phyloP scores from a whole-genome alignment of 2,113 vertebrate species.

The Benitochromis conjunctus region DNA sequence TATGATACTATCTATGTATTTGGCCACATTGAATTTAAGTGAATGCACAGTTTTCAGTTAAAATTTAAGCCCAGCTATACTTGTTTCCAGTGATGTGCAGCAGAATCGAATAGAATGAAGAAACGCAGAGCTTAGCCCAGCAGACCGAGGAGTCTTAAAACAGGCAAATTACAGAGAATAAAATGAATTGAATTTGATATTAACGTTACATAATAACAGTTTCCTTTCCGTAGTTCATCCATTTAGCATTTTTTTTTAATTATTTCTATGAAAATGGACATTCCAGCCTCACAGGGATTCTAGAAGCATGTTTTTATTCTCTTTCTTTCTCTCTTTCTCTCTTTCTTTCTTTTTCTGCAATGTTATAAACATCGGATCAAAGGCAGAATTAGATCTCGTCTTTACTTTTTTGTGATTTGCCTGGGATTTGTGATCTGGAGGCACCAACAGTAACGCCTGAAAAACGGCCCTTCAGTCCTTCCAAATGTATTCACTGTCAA shows the following conservation, averaged over 20 bases:
- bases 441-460: background rate
- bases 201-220: background rate
- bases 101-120: background rate
- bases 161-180: background rate
- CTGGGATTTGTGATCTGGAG: background rate
- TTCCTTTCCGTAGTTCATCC: background rate
- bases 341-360: background rate
- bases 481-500: slow-evolving; percentile 18
- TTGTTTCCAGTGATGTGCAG: background rate
- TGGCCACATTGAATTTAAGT: background rate
- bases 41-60: background rate
- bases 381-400: background rate
- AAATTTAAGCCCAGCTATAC: background rate
- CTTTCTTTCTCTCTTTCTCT: background rate
- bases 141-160: background rate
- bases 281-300: background rate
- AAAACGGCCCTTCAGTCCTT: background rate
- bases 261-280: background rate
- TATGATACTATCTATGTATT: background rate
- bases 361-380: background rate
- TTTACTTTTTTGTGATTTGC: background rate
- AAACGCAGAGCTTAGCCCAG: background rate
- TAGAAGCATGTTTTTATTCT: background rate
- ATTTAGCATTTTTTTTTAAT: background rate
- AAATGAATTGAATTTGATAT: background rate